Percentiles rank a stretch among this genome's conserved stretches.
phyloP scores from a whole-genome alignment of 2,888 invertebrate species.

The Hirtodrosophila duncani region DNA sequence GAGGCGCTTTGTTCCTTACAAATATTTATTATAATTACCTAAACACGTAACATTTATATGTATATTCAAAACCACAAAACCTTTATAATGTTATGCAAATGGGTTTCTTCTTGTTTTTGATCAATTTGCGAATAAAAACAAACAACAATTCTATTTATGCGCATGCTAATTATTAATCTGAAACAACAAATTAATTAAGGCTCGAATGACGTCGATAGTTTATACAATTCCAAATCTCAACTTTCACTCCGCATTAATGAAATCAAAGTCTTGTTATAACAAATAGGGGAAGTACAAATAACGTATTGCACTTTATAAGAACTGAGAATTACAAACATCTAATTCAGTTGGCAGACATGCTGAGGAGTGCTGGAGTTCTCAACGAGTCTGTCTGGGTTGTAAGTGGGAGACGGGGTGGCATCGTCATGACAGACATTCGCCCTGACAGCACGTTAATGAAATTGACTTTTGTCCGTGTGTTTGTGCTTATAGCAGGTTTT shows the following conservation, averaged over 20 bases:
- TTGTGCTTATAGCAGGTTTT: conserved; percentile 26
- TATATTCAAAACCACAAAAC: no score
- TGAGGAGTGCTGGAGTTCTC: conserved; percentile 8
- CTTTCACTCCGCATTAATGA: conserved; percentile 28
- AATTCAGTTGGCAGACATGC: conserved; percentile 18
- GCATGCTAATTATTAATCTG: conserved; percentile 51
- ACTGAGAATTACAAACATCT: conserved; percentile 14
- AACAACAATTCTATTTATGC: conserved; percentile 41
- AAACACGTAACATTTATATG: conserved; percentile 19
- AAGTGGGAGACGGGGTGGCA: conserved; percentile 1
- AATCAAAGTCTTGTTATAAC: no score
- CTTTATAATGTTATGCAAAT: conserved; percentile 12
- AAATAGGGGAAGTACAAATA: conserved; percentile 4
- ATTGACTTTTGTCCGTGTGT: conserved; percentile 46
- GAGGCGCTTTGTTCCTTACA: no score
- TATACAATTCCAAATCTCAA: conserved; percentile 22
- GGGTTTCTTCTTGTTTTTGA: conserved; percentile 27
- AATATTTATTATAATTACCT: conserved; percentile 6
- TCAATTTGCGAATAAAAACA: no score
- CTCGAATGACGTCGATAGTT: conserved; percentile 21
- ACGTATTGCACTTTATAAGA: neutral
- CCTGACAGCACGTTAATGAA: conserved; percentile 45
- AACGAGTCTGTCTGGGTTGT: neutral
- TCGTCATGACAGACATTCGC: conserved; percentile 15
- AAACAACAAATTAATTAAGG: conserved; percentile 30